phyloP scores from a whole-genome alignment of 2,888 invertebrate species.

The Theretra japonica region DNA sequence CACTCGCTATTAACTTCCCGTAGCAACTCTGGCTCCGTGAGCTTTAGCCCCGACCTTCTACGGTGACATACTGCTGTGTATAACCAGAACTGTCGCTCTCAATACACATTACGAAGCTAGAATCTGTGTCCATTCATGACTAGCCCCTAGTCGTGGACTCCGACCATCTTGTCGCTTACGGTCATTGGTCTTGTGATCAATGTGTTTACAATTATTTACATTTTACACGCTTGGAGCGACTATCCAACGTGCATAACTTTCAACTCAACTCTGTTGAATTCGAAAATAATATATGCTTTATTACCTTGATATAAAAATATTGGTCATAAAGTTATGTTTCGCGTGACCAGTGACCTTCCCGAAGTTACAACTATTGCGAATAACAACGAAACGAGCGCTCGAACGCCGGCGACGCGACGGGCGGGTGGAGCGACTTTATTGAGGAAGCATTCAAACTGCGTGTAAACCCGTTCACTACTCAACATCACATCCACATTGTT shows the following conservation, averaged over 20 bases:
- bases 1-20: neutral
- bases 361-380: neutral
- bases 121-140: neutral
- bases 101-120: neutral
- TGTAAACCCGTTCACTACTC: neutral
- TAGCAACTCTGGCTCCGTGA: neutral
- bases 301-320: slow-evolving; percentile 6
- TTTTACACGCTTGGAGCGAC: neutral
- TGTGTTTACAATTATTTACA: too few species aligned
- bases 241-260: too few species aligned
- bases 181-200: too few species aligned
- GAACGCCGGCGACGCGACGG: neutral
- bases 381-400: neutral
- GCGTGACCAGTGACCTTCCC: neutral
- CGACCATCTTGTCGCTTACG: too few species aligned
- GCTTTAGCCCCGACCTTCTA: neutral
- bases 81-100: neutral
- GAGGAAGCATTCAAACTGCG: slow-evolving; percentile 4
- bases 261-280: neutral
- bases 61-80: neutral
- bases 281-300: neutral
- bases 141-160: neutral
- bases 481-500: neutral
- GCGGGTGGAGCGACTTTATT: neutral
- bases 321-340: neutral